These are phyloP conservation scores for Caenorhabditis sinica DNA, from an alignment of 2,888 invertebrate genomes.

Conservation along the genomic window DNA sequence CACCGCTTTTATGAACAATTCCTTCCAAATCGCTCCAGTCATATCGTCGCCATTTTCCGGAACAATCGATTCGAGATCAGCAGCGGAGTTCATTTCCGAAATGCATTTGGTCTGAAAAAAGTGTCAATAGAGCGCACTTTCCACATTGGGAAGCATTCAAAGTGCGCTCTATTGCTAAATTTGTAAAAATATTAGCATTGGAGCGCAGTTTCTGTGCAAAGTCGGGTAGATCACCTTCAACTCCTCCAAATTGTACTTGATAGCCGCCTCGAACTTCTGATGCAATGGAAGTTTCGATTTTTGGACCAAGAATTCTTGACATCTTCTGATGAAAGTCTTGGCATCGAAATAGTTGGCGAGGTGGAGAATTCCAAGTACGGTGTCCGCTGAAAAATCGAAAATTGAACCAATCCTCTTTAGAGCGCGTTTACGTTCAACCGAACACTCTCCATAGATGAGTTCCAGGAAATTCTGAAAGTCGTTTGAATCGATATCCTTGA, in stretches of 20 bases:
- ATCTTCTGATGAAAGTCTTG: background rate
- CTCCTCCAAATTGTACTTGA: background rate
- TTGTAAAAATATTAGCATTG: too few species aligned
- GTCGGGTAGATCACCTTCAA: background rate
- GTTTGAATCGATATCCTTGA: background rate
- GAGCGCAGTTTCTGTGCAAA: too few species aligned
- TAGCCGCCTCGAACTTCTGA: background rate
- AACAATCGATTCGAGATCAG: background rate
- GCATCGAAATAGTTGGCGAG: background rate
- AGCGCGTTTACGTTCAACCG: background rate
- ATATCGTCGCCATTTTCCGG: background rate
- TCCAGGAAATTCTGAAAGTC: conserved; percentile 9
- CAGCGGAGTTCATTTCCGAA: background rate
- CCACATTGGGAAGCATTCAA: too few species aligned
- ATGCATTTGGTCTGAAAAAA: background rate
- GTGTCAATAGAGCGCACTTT: too few species aligned
- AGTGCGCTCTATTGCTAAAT: background rate
- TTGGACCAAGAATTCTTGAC: background rate
- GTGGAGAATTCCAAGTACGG: background rate
- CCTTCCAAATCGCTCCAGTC: background rate
- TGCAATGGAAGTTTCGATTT: background rate
- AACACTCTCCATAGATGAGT: background rate
- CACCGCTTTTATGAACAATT: background rate
- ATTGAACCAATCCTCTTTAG: background rate
- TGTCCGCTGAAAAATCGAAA: background rate